Evolutionary conservation across 1,140 invertebrate species (phyloP).

Genomic region (Diprion similis): DNA sequence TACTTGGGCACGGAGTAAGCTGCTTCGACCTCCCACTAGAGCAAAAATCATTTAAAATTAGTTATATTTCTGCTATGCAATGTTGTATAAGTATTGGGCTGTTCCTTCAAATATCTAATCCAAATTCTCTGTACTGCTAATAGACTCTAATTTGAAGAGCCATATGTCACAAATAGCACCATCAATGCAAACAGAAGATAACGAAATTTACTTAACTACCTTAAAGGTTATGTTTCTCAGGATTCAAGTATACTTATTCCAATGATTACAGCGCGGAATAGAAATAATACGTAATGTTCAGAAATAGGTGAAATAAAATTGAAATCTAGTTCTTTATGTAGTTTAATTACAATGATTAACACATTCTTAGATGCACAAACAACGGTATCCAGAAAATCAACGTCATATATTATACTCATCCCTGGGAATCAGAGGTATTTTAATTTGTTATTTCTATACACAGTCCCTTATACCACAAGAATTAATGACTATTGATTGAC

Average conservation of each 20-base stretch:
- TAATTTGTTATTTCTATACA: no score
- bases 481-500: no score
- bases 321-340: no score
- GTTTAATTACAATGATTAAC: no score
- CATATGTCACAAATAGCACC: not conserved
- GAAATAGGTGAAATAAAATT: no score
- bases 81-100: conserved; percentile 8
- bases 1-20: conserved; percentile 59
- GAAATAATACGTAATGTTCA: no score
- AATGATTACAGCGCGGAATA: no score
- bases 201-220: not conserved
- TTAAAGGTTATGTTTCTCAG: conserved; percentile 13
- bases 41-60: conserved; percentile 15
- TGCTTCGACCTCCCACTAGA: conserved; percentile 52
- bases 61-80: not conserved
- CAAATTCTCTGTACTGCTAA: not conserved
- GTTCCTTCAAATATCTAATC: conserved; percentile 9
- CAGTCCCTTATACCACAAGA: no score
- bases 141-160: conserved; percentile 12
- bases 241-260: conserved; percentile 17
- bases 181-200: conserved; percentile 17
- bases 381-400: no score
- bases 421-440: no score
- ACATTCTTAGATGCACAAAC: no score
- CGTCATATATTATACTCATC: no score